Conservation (phyloP, 2,113 vertebrate species). For the Petroica traversi region DNA sequence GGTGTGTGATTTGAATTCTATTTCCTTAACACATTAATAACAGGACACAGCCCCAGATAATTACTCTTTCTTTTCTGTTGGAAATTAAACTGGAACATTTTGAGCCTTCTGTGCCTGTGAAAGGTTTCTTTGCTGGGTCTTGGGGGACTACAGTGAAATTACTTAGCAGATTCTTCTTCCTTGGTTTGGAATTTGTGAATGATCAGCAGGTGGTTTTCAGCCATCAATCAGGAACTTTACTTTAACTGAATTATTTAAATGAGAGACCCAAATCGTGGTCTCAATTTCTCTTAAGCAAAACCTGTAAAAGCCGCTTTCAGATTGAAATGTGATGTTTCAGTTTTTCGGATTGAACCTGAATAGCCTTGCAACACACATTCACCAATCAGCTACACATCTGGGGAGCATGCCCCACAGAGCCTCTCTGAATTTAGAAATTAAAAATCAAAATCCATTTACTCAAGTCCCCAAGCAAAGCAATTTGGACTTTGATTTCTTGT, state of each 20-base stretch:
- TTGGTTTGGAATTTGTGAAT: background rate
- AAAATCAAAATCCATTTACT: conserved; percentile 13
- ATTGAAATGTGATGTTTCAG: background rate
- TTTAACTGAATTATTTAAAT: background rate
- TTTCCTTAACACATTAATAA: conserved; percentile 25
- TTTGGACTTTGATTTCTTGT: conserved; percentile 40
- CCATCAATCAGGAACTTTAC: background rate
- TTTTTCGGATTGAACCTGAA: background rate
- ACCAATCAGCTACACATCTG: background rate
- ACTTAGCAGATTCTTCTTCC: background rate
- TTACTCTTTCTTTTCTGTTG: background rate
- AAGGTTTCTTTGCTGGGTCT: background rate
- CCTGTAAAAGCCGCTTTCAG: background rate
- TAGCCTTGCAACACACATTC: background rate
- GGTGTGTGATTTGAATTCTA: background rate
- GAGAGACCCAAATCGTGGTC: background rate
- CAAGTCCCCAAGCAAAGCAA: background rate
- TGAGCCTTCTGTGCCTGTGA: background rate
- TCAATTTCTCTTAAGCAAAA: background rate
- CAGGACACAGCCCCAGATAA: background rate
- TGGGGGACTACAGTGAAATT: background rate
- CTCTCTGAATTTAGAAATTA: background rate
- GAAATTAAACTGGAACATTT: conserved; percentile 13
- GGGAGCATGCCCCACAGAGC: background rate
- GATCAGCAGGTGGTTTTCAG: background rate